phyloP scores from a whole-genome alignment of 2,797 vertebrate genomes.

The Urocyon cinereoargenteus region DNA sequence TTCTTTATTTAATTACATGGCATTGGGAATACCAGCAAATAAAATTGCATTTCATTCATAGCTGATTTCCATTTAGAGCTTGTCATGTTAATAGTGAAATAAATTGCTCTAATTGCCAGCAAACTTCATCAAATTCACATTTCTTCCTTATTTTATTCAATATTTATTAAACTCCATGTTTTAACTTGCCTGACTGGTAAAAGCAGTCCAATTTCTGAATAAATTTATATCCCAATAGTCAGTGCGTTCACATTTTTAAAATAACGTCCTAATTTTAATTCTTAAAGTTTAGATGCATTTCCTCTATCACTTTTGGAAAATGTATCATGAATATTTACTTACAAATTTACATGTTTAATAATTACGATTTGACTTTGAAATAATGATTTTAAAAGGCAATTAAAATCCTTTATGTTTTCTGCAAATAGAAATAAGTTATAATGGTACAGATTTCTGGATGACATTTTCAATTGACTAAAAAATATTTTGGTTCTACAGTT shows the following conservation, averaged over 20 bases:
- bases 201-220: conserved; percentile 79
- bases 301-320: not conserved
- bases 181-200: conserved; percentile 85
- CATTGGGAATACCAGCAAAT: conserved; percentile 76
- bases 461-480: not conserved
- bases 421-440: not conserved
- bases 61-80: conserved; percentile 90
- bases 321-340: conserved; percentile 26
- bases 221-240: conserved; percentile 77
- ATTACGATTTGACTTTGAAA: not conserved
- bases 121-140: conserved; percentile 95
- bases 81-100: conserved; percentile 93
- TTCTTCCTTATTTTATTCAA: conserved; percentile 89
- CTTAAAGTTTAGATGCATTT: conserved; percentile 70
- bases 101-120: conserved; percentile 96
- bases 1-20: conserved; percentile 85
- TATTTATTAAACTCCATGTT: conserved; percentile 91
- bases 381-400: not conserved
- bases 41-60: conserved; percentile 86
- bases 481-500: not conserved
- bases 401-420: not conserved
- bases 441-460: not conserved
- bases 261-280: conserved; percentile 81
- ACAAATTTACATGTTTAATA: not conserved
- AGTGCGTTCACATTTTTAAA: conserved; percentile 68